Evolutionary conservation across 2,888 invertebrate species (phyloP).

Genomic region (Azorinus chamasolen): DNA sequence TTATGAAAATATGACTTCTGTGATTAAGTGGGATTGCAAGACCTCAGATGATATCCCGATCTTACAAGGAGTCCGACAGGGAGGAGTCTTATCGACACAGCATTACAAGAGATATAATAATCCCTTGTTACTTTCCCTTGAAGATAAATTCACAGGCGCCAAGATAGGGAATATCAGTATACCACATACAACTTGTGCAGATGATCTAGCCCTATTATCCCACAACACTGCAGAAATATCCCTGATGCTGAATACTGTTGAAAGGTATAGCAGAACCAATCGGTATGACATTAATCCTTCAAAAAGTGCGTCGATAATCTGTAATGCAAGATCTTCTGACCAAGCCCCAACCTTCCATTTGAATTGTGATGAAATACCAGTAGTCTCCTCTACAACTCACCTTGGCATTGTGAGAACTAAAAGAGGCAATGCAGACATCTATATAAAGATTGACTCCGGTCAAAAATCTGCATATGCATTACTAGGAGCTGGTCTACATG

Average conservation of each 20-base stretch:
- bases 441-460: too few relatives aligned
- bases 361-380: too few relatives aligned
- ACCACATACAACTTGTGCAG: conserved; percentile 8
- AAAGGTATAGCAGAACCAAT: background rate
- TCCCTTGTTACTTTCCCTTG: conserved; percentile 11
- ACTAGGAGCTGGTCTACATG: too few relatives aligned
- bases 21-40: conserved; percentile 11
- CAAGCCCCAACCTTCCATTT: too few relatives aligned
- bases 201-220: conserved; percentile 11
- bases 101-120: conserved; percentile 13
- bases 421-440: too few relatives aligned
- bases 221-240: background rate
- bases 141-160: conserved; percentile 10
- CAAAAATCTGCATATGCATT: too few relatives aligned
- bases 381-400: too few relatives aligned
- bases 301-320: conserved; percentile 6
- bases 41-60: conserved; percentile 5
- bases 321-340: too few relatives aligned
- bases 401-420: too few relatives aligned
- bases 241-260: conserved; percentile 7
- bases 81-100: conserved; percentile 4
- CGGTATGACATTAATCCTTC: conserved; percentile 8
- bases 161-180: conserved; percentile 13
- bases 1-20: conserved; percentile 2
- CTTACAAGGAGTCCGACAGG: conserved; percentile 11